Conservation (phyloP, 2,113 vertebrate species). For the Vanacampus margaritifer region DNA sequence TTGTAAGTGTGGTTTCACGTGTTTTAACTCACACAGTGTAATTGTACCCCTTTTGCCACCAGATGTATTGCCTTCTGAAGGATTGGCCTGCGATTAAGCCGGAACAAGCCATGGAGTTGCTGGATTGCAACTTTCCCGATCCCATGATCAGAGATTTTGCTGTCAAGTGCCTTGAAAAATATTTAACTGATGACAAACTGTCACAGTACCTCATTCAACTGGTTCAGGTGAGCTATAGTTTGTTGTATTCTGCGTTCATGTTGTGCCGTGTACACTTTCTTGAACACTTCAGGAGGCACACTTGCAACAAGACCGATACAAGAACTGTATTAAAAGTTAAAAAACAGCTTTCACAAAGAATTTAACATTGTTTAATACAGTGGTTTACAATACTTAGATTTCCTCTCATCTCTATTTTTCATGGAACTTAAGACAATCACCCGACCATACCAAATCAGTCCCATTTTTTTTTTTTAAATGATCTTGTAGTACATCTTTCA, state of each 20-base stretch:
- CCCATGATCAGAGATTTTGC: slow-evolving; percentile 97
- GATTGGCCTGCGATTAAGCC: slow-evolving; percentile 96
- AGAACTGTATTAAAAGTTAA: too few species aligned
- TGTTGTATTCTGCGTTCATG: not conserved
- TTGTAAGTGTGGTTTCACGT: not conserved
- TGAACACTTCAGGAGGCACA: not conserved
- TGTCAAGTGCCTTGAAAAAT: slow-evolving; percentile 94
- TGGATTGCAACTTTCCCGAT: slow-evolving; percentile 97
- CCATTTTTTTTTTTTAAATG: too few species aligned
- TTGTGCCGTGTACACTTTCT: not conserved
- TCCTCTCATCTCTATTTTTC: too few species aligned
- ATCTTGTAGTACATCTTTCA: not conserved
- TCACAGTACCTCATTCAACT: slow-evolving; percentile 98
- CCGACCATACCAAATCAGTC: too few species aligned
- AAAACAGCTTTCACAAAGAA: too few species aligned
- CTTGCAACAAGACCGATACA: too few species aligned
- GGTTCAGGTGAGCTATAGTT: slow-evolving; percentile 82
- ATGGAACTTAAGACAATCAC: too few species aligned
- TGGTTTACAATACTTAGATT: too few species aligned
- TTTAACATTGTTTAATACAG: too few species aligned
- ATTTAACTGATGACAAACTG: slow-evolving; percentile 93
- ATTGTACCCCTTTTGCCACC: slow-evolving; percentile 16
- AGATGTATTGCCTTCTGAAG: slow-evolving; percentile 99
- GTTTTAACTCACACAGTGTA: not conserved
- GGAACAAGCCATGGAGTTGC: slow-evolving; percentile 96